phyloP scores from a whole-genome alignment of 2,797 vertebrate genomes.

The Threskiornis aethiopicus region DNA sequence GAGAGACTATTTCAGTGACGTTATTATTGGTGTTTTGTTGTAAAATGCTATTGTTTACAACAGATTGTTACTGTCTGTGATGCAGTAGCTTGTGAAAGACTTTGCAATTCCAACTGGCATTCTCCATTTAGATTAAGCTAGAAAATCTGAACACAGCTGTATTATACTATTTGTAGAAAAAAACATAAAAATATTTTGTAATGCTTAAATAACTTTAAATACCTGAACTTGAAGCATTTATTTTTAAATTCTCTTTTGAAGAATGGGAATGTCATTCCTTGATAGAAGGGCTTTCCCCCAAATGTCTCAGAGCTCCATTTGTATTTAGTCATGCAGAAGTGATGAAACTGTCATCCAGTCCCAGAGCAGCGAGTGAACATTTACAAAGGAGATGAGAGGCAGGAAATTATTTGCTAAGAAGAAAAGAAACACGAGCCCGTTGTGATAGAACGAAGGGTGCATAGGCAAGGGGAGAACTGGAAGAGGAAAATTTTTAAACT shows the following conservation, averaged over 20 bases:
- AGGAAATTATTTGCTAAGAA: background rate
- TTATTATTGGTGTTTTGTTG: background rate
- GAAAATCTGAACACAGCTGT: background rate
- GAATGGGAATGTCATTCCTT: background rate
- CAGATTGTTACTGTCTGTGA: background rate
- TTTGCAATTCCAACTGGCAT: background rate
- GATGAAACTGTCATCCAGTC: background rate
- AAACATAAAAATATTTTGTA: background rate
- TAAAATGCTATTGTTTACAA: background rate
- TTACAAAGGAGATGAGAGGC: background rate
- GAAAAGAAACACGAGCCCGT: background rate
- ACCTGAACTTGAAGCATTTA: background rate
- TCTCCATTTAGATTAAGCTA: background rate
- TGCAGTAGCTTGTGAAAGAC: background rate
- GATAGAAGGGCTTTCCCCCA: background rate
- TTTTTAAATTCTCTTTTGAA: background rate
- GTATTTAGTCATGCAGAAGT: background rate
- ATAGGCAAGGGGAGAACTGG: background rate
- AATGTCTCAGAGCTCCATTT: background rate
- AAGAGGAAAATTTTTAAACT: background rate
- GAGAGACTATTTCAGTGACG: background rate
- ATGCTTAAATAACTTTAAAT: background rate
- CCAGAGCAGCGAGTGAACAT: background rate
- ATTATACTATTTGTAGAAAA: background rate
- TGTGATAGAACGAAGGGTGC: background rate